Base-by-base conservation (phyloP, 2,888 invertebrate genomes). In the Hemithea aestivaria region DNA sequence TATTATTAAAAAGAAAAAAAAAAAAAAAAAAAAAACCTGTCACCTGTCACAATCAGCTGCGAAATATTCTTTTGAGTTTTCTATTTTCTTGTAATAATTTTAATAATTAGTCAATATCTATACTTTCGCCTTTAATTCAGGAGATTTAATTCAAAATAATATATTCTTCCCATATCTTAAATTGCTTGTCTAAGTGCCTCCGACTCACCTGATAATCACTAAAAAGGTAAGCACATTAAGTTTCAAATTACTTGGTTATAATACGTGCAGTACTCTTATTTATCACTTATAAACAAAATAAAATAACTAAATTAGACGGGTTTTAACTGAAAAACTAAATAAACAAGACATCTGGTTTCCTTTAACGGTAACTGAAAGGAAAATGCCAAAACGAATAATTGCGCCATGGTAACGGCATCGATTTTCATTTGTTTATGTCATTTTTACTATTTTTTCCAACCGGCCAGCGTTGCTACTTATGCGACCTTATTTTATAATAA, bases 351-450 rank as follows among this genome's bases (percentile, higher is more conserved):
- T 41, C 38, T 39, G 32, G 24, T 8, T 44, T 34, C 24, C 40
- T 35, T 40, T 37, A 31, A 45, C 40, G 45, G 47, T 36, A 36
- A 40, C 45, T 47, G 23, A 44, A 46, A 49, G 40, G 48, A 56
- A 61, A 56, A 47, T 61, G 58, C 41, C 45, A 33, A 54, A 48
- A 39, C 46, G 51, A 61, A 62, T 58, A 57, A 66, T 63, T 64
- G 70, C 57, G 48, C 70, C 72, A 76, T 76, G 66, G 53, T 63
- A 69, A 66, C 69, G 34, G 40, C 42, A 60, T 56, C 31, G 49
- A 41, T 53, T 48, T 50, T 59, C 57, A 54, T 53, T 68, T 63
- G 58, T 64, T 66, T 56, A 33, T 33, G 9, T 25, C 40, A 36
- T 40, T 45, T 36, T 40, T 40, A 44, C 47, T 39, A 25, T 45